These are phyloP conservation scores for Philonicus albiceps DNA, from an alignment of 2,888 invertebrate genomes.

Conservation along the genomic window DNA sequence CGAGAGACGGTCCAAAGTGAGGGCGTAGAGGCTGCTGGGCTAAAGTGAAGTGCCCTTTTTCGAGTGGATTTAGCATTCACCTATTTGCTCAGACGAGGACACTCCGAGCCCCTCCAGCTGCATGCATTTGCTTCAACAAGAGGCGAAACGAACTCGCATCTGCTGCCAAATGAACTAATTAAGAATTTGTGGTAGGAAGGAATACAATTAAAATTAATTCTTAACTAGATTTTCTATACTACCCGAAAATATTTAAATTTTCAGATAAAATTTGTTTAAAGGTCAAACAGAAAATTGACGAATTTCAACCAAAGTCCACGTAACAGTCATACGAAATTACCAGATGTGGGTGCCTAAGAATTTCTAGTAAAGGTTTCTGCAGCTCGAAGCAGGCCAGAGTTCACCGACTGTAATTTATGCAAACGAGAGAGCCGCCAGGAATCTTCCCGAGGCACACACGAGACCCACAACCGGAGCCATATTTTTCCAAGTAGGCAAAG, in stretches of 20 bases:
- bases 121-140: neutral
- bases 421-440: neutral
- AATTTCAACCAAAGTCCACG: neutral
- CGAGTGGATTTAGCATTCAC: neutral
- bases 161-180: neutral
- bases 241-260: too few relatives aligned
- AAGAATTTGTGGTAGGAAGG: neutral
- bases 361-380: neutral
- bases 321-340: neutral
- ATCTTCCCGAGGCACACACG: neutral
- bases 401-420: neutral
- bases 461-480: neutral
- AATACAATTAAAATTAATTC: neutral
- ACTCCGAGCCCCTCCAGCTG: neutral
- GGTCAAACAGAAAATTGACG: neutral
- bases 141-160: neutral
- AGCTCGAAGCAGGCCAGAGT: neutral
- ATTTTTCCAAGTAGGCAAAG: neutral
- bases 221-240: too few relatives aligned
- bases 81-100: neutral
- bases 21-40: neutral
- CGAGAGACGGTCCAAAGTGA: neutral
- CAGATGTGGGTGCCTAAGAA: neutral
- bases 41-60: neutral
- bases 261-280: too few relatives aligned